These are phyloP conservation scores for Troilus luridus DNA, from an alignment of 2,888 invertebrate species.

Conservation along the genomic window DNA sequence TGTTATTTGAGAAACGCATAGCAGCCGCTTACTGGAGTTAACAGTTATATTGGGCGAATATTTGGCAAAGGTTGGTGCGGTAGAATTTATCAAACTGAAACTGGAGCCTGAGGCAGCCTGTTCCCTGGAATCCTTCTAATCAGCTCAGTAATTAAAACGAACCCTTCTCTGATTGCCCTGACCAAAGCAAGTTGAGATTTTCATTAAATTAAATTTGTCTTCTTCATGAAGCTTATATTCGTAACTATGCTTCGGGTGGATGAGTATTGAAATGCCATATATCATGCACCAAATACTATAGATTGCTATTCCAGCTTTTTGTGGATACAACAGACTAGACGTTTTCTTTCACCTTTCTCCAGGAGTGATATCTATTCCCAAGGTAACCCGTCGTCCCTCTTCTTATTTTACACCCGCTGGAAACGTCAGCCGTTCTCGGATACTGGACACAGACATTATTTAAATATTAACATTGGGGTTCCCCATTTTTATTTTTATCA, in stretches of 20 bases:
- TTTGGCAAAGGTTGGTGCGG: not conserved
- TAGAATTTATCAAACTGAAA: constrained; percentile 54
- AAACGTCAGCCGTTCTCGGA: not conserved
- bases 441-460: not conserved
- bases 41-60: not conserved
- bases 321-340: too few relatives aligned
- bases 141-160: constrained; percentile 43
- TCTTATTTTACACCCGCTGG: constrained; percentile 21
- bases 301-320: too few relatives aligned
- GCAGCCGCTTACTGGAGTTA: not conserved
- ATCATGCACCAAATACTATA: too few relatives aligned
- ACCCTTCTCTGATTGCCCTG: constrained; percentile 41
- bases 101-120: constrained; percentile 58
- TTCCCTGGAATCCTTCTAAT: constrained; percentile 51
- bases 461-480: not conserved
- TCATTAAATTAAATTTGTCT: constrained; percentile 43
- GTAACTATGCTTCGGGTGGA: not conserved
- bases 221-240: not conserved
- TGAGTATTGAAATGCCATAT: not conserved
- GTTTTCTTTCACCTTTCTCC: not conserved
- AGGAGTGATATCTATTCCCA: not conserved
- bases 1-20: not conserved
- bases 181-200: constrained; percentile 48
- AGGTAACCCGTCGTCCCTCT: not conserved
- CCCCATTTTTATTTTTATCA: too few relatives aligned